Evolutionary conservation across 2,797 vertebrate genomes (phyloP), one percentile per base, ranked within the genome.

Genomic region (Philypnodon macrostomus): DNA sequence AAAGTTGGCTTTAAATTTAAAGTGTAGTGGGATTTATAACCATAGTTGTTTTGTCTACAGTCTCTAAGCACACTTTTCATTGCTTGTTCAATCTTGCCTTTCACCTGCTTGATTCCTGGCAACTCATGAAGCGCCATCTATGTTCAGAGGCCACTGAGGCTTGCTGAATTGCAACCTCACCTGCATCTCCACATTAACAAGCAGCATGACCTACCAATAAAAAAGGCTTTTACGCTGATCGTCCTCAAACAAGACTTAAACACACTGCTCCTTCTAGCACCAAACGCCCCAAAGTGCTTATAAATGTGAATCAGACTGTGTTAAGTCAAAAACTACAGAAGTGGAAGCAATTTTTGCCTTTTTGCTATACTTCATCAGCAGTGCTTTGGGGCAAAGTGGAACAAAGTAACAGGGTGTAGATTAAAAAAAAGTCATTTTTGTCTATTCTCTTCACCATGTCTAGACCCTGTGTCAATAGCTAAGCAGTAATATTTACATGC

Each of bases 221-320:
- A 90, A 90, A 90, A 87, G 79, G 87, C 88, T 90, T 88, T 89
- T 89, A 89, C 81, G 81, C 81, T 88, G 81, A 87, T 88, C 77
- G 54, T 70, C 64, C 65, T 70, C 76, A 87, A 87, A 89, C 83
- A 76, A 85, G 77, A 81, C 75, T 82, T 85, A 80, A 87, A 79
- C 79, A 47, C 73, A 53, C 58, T 53, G 56, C 77, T 79, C 55
- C 79, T 75, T 72, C 67, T 58, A 47, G 56, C 27, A 34, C 55
- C 42, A 34, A 67, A 68, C 45, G 63, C 58, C 69, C n/a, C 70
- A 80, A 80, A 88, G 77, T 84, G 81, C 83, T 85, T 60, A 26
- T 80, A 84, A 86, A 88, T 83, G 75, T 10, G 67, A 61, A 82
- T 83, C 50, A 73, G 55, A 58, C 70, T 17, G 68, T 36, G 69